phyloP scores from a whole-genome alignment of 2,113 vertebrate genomes.

The Gobius niger region DNA sequence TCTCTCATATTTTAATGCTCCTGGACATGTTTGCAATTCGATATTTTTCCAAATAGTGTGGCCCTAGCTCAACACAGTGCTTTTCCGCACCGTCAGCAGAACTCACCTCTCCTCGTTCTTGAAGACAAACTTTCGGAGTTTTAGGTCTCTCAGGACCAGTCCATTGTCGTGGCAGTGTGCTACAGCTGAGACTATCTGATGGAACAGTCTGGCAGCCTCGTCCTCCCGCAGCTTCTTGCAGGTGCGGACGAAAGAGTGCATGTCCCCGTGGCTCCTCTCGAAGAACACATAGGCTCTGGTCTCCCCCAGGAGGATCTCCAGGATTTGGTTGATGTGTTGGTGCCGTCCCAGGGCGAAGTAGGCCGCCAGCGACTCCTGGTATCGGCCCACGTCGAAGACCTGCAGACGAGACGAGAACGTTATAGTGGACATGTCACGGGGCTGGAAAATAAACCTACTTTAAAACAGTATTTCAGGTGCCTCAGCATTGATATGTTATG shows the following conservation, averaged over 20 bases:
- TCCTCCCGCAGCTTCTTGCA: constrained; percentile 98
- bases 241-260: constrained; percentile 98
- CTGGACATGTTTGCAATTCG: too few species aligned
- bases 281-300: constrained; percentile 96
- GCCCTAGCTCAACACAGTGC: too few species aligned
- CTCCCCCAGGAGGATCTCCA: constrained; percentile 95
- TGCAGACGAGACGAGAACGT: constrained; percentile 49
- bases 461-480: too few species aligned
- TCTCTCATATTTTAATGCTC: too few species aligned
- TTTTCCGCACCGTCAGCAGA: background rate
- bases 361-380: constrained; percentile 95
- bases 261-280: constrained; percentile 95
- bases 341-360: constrained; percentile 95
- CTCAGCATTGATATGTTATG: background rate
- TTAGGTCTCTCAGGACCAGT: constrained; percentile 97
- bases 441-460: too few species aligned
- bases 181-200: constrained; percentile 96
- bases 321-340: constrained; percentile 97
- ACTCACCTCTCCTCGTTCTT: constrained; percentile 95
- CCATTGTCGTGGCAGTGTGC: constrained; percentile 97
- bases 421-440: too few species aligned
- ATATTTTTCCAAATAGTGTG: too few species aligned
- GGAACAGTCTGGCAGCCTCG: constrained; percentile 95
- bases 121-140: constrained; percentile 98
- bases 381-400: constrained; percentile 95